Conservation (phyloP, 2,113 vertebrate genomes). For the Triplophysa dalaica region DNA sequence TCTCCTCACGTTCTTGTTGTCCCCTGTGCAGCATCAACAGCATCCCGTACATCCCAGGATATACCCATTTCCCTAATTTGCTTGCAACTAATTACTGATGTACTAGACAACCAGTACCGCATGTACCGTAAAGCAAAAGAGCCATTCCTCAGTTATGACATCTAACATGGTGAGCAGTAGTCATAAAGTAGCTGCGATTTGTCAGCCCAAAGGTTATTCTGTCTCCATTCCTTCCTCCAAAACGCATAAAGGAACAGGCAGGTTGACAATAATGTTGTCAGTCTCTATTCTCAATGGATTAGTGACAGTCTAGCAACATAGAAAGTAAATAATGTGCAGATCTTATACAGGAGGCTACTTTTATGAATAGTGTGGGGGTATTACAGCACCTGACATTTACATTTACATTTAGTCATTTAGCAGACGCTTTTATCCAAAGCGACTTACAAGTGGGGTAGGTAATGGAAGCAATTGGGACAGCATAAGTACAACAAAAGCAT, state of each 20-base stretch:
- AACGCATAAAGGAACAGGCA: conserved; percentile 12
- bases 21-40: background rate
- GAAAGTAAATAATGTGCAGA: conserved; percentile 19
- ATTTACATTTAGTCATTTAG: too few species aligned
- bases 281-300: conserved; percentile 24
- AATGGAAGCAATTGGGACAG: too few species aligned
- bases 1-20: background rate
- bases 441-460: too few species aligned
- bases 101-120: background rate
- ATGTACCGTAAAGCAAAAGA: background rate
- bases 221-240: background rate
- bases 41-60: background rate
- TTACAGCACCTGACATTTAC: conserved; percentile 40
- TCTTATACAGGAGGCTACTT: conserved; percentile 16
- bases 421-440: too few species aligned
- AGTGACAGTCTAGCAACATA: conserved; percentile 24
- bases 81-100: background rate
- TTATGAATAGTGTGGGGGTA: conserved; percentile 1
- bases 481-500: too few species aligned
- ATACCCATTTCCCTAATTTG: conserved; percentile 1
- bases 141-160: conserved; percentile 29
- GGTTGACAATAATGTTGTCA: conserved; percentile 31
- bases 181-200: conserved; percentile 36
- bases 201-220: conserved; percentile 21
- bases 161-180: background rate